Evolutionary conservation across 2,797 vertebrate genomes (phyloP).

Genomic region (Adrianichthys oophorus): DNA sequence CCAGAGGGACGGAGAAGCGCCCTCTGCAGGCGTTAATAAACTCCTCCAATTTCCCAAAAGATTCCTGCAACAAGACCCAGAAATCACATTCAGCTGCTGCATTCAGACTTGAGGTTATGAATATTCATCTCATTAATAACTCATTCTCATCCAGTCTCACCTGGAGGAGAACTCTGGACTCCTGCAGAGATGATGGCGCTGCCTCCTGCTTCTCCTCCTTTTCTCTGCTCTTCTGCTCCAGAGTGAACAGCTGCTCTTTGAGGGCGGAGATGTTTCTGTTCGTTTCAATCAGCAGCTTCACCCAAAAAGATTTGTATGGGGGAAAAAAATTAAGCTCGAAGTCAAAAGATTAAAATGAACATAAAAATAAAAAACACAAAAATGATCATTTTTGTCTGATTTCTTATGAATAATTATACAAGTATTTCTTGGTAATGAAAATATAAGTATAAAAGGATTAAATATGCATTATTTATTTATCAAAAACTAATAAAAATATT

Average conservation of each 20-base stretch:
- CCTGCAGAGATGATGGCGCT: conserved; percentile 29
- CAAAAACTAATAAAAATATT: too few species aligned
- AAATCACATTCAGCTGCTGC: background rate
- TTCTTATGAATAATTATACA: too few species aligned
- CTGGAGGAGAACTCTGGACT: conserved; percentile 53
- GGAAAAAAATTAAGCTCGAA: background rate
- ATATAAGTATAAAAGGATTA: too few species aligned
- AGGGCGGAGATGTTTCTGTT: conserved; percentile 26
- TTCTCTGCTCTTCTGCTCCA: conserved; percentile 8
- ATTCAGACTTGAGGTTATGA: background rate
- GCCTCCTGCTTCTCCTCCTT: background rate
- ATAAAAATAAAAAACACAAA: too few species aligned
- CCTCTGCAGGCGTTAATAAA: conserved; percentile 29
- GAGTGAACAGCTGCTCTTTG: conserved; percentile 31
- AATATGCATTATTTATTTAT: too few species aligned
- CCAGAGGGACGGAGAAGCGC: background rate
- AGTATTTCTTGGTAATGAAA: too few species aligned
- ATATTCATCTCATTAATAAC: background rate
- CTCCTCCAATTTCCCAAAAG: conserved; percentile 47
- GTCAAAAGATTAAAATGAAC: background rate
- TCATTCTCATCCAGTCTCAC: conserved; percentile 26
- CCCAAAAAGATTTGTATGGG: background rate
- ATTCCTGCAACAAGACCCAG: conserved; percentile 41
- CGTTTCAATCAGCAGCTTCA: conserved; percentile 49
- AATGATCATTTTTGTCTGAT: too few species aligned